Conservation (phyloP, 2,888 invertebrate genomes). For the Diarsia dahlii region DNA sequence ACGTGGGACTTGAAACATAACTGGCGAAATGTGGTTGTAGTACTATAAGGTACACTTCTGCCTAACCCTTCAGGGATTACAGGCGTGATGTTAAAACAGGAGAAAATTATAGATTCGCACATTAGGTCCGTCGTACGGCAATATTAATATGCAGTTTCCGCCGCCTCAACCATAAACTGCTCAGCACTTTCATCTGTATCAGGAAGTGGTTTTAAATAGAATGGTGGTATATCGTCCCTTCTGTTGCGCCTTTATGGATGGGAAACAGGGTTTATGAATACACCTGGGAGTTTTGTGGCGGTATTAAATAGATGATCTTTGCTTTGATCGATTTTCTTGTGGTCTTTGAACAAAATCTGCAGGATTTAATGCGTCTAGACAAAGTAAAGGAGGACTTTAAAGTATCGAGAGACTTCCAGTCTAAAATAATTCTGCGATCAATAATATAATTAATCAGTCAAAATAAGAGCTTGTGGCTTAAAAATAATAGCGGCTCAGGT, state of each 20-base stretch:
- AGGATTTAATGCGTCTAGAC: background rate
- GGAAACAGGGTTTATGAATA: slow-evolving; percentile 6
- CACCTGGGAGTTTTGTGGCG: slow-evolving; percentile 7
- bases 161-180: slow-evolving; percentile 42
- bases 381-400: background rate
- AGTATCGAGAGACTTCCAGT: background rate
- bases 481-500: no score
- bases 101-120: slow-evolving; percentile 26
- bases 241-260: slow-evolving; percentile 3
- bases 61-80: no score
- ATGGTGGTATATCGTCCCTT: slow-evolving; percentile 30
- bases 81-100: no score
- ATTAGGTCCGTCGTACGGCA: slow-evolving; percentile 7
- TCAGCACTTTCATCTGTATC: slow-evolving; percentile 42
- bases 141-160: slow-evolving; percentile 55
- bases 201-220: slow-evolving; percentile 49
- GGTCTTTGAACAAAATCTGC: background rate
- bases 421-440: background rate
- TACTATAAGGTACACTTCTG: no score
- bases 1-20: no score
- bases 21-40: no score
- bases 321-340: no score
- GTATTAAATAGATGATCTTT: background rate
- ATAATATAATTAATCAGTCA: background rate
- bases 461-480: background rate